Conservation (phyloP, 2,888 invertebrate species). For the Diloba caeruleocephala region DNA sequence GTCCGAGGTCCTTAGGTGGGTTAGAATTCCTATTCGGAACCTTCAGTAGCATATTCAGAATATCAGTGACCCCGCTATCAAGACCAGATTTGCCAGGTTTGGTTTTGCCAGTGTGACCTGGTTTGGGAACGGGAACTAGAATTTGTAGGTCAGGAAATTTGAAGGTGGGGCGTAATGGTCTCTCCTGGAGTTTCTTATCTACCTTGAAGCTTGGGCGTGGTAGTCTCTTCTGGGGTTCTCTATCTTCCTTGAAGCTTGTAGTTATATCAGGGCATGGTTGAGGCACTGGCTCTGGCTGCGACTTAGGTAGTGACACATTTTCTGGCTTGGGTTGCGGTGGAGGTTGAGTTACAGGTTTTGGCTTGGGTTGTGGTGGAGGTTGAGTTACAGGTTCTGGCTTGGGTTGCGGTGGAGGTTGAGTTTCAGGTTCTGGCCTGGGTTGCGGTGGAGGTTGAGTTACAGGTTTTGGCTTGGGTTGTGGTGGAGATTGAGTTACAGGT, state of each 20-base stretch:
- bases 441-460: background rate
- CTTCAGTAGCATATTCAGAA: slow-evolving; percentile 35
- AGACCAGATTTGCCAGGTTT: slow-evolving; percentile 14
- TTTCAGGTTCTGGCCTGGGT: background rate
- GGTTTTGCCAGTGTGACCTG: slow-evolving; percentile 12
- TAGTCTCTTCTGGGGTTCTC: no score
- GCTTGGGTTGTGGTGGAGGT: background rate
- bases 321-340: background rate
- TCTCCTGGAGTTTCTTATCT: no score
- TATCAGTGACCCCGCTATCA: slow-evolving; percentile 27
- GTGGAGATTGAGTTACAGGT: background rate
- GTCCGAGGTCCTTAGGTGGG: slow-evolving; percentile 7
- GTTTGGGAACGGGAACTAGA: slow-evolving; percentile 14
- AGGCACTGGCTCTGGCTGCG: background rate
- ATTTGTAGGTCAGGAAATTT: slow-evolving; percentile 19
- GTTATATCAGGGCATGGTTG: background rate
- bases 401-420: background rate
- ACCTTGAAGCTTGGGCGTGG: no score
- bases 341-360: background rate
- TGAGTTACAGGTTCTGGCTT: background rate
- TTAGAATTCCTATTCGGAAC: slow-evolving; percentile 14
- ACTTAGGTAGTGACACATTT: background rate
- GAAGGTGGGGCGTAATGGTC: no score
- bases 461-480: background rate
- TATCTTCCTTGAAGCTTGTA: no score